Evolutionary conservation across 2,113 vertebrate genomes (phyloP), one percentile per base, ranked within the genome.

Genomic region (Malurus elegans): DNA sequence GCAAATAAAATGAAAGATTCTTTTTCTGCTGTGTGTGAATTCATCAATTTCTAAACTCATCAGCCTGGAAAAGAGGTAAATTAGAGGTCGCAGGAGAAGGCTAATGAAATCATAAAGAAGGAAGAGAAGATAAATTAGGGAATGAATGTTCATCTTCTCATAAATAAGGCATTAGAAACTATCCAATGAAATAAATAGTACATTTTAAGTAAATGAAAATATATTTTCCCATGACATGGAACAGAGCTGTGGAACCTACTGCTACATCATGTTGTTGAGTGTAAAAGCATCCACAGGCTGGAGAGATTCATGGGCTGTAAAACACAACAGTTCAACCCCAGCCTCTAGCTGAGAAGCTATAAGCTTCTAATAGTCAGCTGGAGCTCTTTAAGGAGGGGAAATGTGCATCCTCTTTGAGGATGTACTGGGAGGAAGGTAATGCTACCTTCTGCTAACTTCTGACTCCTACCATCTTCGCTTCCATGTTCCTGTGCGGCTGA

Each of bases 1-100:
- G 75, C 72, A 92, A 94, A 92, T 89, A 84, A 94, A 95, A 90
- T 50, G 74, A 71, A 85, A 62, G 21, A 25, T 45, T 53, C 67
- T 76, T 84, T 85, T 88, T 31, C 66, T 76, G 13, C 56, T 78
- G 34, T 93, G 75, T 85, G 60, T 70, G 51, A 92, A 73, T 93
- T 86, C 42, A 94, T 94, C 71, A 66, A 56, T 96, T 94, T 93
- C 58, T 70, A 66, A 64, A 34, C 64, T 90, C 1, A 0, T 92
- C 57, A 62, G 67, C 42, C 67, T 86, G 79, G 64, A 80, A 79
- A 74, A 91, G 91, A 91, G 87, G 84, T 92, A 92, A 53, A 86
- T 79, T 78, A 66, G 96, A 62, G 92, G 71, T 88, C 9, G 0
- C 7, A 2, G 38, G 71, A 95, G 72, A 83, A 83, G 50, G 51